Evolutionary conservation across 37 sponge, comb jelly and placozoan genomes (phyloP), one percentile per base, ranked within the genome.

Genomic region (Spongilla lacustris): DNA sequence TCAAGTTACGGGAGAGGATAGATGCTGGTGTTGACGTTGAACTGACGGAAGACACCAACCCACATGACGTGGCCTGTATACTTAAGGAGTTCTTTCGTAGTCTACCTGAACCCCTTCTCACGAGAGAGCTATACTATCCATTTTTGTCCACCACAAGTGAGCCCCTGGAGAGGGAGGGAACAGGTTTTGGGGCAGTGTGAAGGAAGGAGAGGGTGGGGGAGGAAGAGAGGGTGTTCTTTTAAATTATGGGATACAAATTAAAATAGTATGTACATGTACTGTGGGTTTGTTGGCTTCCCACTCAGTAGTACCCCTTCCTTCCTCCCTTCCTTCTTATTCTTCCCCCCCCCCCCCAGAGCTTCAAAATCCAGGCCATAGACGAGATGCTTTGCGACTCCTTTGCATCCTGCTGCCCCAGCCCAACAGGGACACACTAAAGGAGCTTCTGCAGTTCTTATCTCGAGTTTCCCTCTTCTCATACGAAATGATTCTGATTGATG

Each of bases 61-160:
- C 96, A 32, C 95, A 93, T 41, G 96, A 96, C 75, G 92, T 96
- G 69, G 95, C 92, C 29, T 89, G 89, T 36, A 71, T 96, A 48
- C 79, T 96, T 22, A 96, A 96, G 66, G 95, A 91, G 69, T 96
- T 94, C 67, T 87, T 96, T 66, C 80, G 96, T 3, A 81, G 90
- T 74, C 89, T 96, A 11, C 96, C 96, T 22, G 96, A 96, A 73
- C 95, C 96, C 17, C 96, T 96, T n/a, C 33, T 96, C 32, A 86
- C 92, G 0, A 71, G 82, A 71, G 96, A 96, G 23, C 87, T 96
- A 49, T 96, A 89, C 67, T 37, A 34, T 14, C 89, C 90, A 21
- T 91, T 96, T 76, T 73, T 96, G 3, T 50, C 84, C 23, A 96
- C 96, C 29, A 91, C 87, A 83, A 90, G 96, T 96, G 32, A 85